Evolutionary conservation across 2,888 invertebrate species (phyloP).

Genomic region (Drosophila melanosoma): DNA sequence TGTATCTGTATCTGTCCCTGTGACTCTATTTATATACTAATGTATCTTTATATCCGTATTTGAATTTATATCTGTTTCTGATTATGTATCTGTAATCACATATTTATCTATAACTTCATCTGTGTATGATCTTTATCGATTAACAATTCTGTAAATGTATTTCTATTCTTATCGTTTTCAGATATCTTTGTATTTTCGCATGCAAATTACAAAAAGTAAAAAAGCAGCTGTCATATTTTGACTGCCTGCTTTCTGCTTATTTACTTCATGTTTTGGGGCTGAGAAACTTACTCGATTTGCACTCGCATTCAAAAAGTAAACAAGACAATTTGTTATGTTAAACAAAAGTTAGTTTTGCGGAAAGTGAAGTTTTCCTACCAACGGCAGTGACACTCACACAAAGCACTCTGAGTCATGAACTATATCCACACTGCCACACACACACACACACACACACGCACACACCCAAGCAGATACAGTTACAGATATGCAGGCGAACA

Average conservation of each 20-base stretch:
- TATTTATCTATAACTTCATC: not conserved
- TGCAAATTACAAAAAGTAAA: slow-evolving; percentile 37
- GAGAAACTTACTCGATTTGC: slow-evolving; percentile 44
- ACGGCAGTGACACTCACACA: slow-evolving; percentile 62
- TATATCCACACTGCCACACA: slow-evolving; percentile 13
- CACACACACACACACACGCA: slow-evolving; percentile 9
- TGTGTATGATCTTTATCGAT: rapidly evolving
- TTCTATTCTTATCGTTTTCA: not conserved
- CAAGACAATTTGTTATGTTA: slow-evolving; percentile 81
- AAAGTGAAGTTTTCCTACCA: slow-evolving; percentile 76
- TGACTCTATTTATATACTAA: not conserved
- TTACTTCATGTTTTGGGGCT: slow-evolving; percentile 19
- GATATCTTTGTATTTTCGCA: not conserved
- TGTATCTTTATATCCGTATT: not conserved
- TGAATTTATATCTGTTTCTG: no score
- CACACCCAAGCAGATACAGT: slow-evolving; percentile 5
- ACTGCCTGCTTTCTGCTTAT: not conserved
- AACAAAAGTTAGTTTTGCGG: slow-evolving; percentile 80
- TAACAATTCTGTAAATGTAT: not conserved
- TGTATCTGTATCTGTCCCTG: not conserved
- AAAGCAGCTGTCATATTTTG: slow-evolving; percentile 40
- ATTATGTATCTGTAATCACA: no score
- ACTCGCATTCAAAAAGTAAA: slow-evolving; percentile 70
- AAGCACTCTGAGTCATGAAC: slow-evolving; percentile 1
- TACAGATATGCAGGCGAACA: slow-evolving; percentile 38